Evolutionary conservation across 2,888 invertebrate genomes (phyloP).

Genomic region (Cryptus viduatorius): DNA sequence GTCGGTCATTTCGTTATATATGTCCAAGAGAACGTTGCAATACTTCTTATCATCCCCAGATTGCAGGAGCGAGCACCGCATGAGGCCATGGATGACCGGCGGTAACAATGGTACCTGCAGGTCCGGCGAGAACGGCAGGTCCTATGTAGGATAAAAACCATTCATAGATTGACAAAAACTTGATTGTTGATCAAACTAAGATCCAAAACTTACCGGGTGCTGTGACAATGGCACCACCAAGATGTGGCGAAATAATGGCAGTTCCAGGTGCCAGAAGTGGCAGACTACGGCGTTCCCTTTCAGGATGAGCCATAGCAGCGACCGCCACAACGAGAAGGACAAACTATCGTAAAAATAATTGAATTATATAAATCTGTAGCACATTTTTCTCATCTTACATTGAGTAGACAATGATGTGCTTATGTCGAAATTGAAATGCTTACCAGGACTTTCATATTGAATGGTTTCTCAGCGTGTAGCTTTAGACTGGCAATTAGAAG

Average conservation of each 20-base stretch:
- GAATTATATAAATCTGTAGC: neutral
- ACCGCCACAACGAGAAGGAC: conserved; percentile 58
- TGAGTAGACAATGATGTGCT: neutral
- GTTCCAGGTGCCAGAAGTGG: conserved; percentile 58
- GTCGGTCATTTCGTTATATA: conserved; percentile 20
- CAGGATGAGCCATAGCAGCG: conserved; percentile 65
- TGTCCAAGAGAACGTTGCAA: neutral
- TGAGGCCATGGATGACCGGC: conserved; percentile 44
- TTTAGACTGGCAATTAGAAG: conserved; percentile 45
- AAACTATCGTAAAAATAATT: conserved; percentile 47
- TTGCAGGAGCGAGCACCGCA: conserved; percentile 33
- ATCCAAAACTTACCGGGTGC: conserved; percentile 57
- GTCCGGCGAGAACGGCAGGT: conserved; percentile 60
- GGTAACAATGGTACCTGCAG: conserved; percentile 49
- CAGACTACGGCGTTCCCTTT: conserved; percentile 72
- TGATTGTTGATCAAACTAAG: neutral
- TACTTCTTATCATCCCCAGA: conserved; percentile 49
- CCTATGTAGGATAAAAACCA: conserved; percentile 28
- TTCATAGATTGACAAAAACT: neutral
- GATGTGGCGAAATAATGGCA: conserved; percentile 44
- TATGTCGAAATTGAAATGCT: conserved; percentile 36
- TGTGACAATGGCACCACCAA: conserved; percentile 56
- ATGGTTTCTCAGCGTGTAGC: conserved; percentile 55
- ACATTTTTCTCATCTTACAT: neutral
- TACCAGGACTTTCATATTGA: conserved; percentile 75